These are phyloP conservation scores for Andrena flavipes DNA, from an alignment of 2,888 invertebrate species.

Conservation along the genomic window DNA sequence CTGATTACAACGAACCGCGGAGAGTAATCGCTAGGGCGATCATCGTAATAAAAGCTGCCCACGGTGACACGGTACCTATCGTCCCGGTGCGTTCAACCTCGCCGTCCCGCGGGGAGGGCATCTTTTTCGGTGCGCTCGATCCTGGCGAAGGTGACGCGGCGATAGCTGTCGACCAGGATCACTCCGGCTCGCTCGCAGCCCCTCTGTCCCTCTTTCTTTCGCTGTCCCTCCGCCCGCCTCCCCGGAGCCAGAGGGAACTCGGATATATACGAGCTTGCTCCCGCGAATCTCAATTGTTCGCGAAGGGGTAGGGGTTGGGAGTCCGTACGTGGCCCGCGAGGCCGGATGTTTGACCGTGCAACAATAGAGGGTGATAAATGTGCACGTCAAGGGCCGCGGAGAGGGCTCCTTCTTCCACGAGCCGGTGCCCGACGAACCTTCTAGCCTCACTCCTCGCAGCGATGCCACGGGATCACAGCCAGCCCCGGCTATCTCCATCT, in stretches of 20 bases:
- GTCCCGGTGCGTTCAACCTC: neutral
- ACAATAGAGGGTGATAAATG: constrained; percentile 83
- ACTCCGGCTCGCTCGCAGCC: neutral
- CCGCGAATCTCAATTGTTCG: constrained; percentile 77
- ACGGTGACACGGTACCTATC: constrained; percentile 25
- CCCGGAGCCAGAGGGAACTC: constrained; percentile 37
- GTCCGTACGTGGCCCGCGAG: constrained; percentile 69
- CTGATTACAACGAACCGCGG: constrained; percentile 5
- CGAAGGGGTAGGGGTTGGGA: constrained; percentile 29
- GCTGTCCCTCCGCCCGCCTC: neutral
- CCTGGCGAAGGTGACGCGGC: neutral
- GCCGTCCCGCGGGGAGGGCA: neutral
- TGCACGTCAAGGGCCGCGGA: constrained; percentile 75
- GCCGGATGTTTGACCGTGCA: constrained; percentile 81
- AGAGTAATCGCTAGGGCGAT: constrained; percentile 3
- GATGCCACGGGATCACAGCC: constrained; percentile 58
- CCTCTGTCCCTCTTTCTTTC: neutral
- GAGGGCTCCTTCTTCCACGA: constrained; percentile 72
- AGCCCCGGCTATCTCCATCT: constrained; percentile 81
- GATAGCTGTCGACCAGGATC: constrained; percentile 7
- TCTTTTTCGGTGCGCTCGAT: neutral
- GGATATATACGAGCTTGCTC: constrained; percentile 40
- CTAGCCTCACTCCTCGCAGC: constrained; percentile 66
- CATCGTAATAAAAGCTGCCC: constrained; percentile 21
- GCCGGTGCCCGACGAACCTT: constrained; percentile 64